Percentiles rank a stretch among this genome's conserved stretches.
phyloP scores from a whole-genome alignment of 2,797 vertebrate genomes.

The Astyanax mexicanus region DNA sequence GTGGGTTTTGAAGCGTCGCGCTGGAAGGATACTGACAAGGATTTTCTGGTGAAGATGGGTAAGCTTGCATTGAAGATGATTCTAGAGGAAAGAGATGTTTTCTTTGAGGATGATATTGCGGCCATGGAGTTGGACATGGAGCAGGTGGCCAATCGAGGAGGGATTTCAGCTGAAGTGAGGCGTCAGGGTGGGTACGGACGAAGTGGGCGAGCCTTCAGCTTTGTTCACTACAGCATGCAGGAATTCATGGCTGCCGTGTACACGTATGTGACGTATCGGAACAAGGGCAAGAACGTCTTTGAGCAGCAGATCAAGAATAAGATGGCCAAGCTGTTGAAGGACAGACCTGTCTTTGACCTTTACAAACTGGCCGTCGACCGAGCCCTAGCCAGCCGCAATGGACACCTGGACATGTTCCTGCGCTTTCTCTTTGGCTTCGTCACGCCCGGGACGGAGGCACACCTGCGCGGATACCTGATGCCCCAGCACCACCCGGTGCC shows the following conservation, averaged over 20 bases:
- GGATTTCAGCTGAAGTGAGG: slow-evolving; percentile 70
- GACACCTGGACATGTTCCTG: slow-evolving; percentile 73
- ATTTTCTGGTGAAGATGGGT: slow-evolving; percentile 62
- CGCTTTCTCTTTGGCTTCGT: slow-evolving; percentile 77
- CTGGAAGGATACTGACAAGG: slow-evolving; percentile 64
- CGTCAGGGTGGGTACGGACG: not conserved
- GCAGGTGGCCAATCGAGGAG: slow-evolving; percentile 65
- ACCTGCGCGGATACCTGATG: slow-evolving; percentile 57
- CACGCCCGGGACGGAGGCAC: slow-evolving; percentile 55
- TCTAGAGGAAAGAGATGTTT: slow-evolving; percentile 55
- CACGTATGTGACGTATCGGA: slow-evolving; percentile 65
- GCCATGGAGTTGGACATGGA: slow-evolving; percentile 45
- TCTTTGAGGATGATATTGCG: slow-evolving; percentile 66
- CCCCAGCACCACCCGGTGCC: slow-evolving; percentile 43
- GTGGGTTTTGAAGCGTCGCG: slow-evolving; percentile 43
- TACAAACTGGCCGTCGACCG: slow-evolving; percentile 57
- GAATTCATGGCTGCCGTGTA: slow-evolving; percentile 79
- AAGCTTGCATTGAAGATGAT: slow-evolving; percentile 73
- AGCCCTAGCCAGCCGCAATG: slow-evolving; percentile 46
- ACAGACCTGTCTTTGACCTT: slow-evolving; percentile 54
- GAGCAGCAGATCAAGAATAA: not conserved
- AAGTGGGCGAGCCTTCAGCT: slow-evolving; percentile 64
- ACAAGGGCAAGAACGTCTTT: slow-evolving; percentile 67
- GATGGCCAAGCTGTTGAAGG: slow-evolving; percentile 17
- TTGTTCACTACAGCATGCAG: slow-evolving; percentile 72